A percentile compares a stretch with the other conserved stretches of the same genome.
Evolutionary conservation across 1,140 invertebrate genomes (phyloP).

Genomic region (Teleopsis dalmanni): DNA sequence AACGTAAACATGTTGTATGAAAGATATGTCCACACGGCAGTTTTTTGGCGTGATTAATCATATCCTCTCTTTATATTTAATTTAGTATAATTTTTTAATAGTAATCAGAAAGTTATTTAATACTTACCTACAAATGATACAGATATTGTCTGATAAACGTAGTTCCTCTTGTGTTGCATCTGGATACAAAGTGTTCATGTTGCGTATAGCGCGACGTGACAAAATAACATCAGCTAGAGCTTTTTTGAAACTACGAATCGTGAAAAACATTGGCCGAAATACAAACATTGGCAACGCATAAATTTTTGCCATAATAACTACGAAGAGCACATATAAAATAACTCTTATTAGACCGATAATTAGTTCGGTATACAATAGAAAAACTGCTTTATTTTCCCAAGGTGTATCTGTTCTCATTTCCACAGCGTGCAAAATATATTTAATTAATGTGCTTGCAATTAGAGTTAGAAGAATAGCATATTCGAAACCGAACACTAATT

Average conservation of each 20-base stretch:
- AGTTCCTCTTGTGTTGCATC: constrained; percentile 92
- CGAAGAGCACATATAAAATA: constrained; percentile 87
- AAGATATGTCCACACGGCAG: constrained; percentile 99
- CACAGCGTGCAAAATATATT: constrained; percentile 90
- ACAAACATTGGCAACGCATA: constrained; percentile 98
- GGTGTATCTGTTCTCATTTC: constrained; percentile 93
- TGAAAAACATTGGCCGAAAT: constrained; percentile 97
- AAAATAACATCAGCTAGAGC: constrained; percentile 96
- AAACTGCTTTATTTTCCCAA: constrained; percentile 99
- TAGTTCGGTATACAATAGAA: constrained; percentile 92
- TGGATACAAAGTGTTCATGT: constrained; percentile 97
- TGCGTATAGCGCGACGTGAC: constrained; percentile 90
- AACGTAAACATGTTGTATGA: constrained; percentile 94
- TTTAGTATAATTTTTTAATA: not conserved
- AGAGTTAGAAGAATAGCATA: constrained; percentile 96
- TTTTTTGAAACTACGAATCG: constrained; percentile 95
- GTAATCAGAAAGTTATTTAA: not conserved
- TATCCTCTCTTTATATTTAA: constrained; percentile 46
- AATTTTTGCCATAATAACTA: constrained; percentile 93
- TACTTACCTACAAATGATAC: constrained; percentile 88
- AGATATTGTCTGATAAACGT: constrained; percentile 92
- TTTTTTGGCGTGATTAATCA: constrained; percentile 81
- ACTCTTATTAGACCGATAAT: constrained; percentile 88
- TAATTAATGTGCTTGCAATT: constrained; percentile 87
- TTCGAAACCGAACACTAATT: constrained; percentile 99